Conservation (phyloP, 2,113 vertebrate genomes). For the Dasyornis broadbenti region DNA sequence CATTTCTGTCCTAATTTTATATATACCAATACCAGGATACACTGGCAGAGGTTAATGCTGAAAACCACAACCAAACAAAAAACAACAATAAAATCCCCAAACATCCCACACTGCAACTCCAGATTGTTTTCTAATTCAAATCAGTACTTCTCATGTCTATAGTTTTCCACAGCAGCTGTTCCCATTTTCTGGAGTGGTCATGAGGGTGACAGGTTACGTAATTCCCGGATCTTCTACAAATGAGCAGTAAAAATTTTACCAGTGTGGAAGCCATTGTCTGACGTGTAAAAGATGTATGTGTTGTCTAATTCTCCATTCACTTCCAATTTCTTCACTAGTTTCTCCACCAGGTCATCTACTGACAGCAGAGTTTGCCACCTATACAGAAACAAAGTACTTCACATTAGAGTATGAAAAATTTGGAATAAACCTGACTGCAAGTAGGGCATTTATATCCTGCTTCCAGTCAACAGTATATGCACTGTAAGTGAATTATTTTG, state of each 20-base stretch:
- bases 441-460: neutral
- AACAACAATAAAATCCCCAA: neutral
- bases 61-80: neutral
- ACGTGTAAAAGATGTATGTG: constrained; percentile 94
- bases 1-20: neutral
- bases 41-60: neutral
- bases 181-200: neutral
- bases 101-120: neutral
- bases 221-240: neutral
- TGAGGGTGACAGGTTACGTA: neutral
- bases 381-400: neutral
- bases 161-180: neutral
- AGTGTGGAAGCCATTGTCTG: constrained; percentile 96
- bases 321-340: constrained; percentile 85
- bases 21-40: neutral
- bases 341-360: constrained; percentile 94
- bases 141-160: neutral
- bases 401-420: neutral
- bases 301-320: constrained; percentile 83
- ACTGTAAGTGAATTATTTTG: neutral
- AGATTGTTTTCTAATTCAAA: neutral
- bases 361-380: constrained; percentile 97
- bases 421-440: neutral
- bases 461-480: neutral
- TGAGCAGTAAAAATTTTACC: constrained; percentile 66